These are phyloP conservation scores for Balearica regulorum DNA, from an alignment of 2,797 vertebrate genomes.

Conservation along the genomic window DNA sequence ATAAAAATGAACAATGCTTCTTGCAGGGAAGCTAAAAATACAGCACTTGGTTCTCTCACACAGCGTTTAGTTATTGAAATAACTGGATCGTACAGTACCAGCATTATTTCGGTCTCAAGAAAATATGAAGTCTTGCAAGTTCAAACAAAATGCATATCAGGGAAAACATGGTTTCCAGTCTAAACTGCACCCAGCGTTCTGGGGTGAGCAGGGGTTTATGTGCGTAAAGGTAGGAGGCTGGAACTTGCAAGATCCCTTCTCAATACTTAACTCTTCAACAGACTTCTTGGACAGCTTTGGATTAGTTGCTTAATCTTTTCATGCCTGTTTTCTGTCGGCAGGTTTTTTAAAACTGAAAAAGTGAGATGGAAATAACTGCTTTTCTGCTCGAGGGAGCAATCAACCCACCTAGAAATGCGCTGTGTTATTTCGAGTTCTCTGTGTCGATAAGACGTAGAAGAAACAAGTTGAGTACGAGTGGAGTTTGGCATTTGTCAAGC, in stretches of 20 bases:
- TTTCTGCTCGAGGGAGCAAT: neutral
- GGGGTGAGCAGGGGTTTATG: neutral
- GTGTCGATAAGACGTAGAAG: neutral
- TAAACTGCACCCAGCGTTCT: neutral
- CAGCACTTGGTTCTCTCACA: neutral
- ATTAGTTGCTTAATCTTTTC: neutral
- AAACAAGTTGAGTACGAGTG: neutral
- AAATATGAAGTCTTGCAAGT: neutral
- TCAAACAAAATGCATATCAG: neutral
- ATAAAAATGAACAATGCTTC: slow-evolving; percentile 62
- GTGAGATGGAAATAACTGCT: neutral
- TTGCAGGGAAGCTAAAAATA: slow-evolving; percentile 62
- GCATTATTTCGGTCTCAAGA: slow-evolving; percentile 32
- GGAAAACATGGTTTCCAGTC: neutral
- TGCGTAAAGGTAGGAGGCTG: neutral
- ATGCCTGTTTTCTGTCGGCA: neutral
- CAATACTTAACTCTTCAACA: neutral
- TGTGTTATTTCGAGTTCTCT: neutral
- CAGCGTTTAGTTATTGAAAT: slow-evolving; percentile 36
- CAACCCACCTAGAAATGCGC: too few species aligned
- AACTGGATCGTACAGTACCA: neutral
- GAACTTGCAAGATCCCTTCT: neutral
- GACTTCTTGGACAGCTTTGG: neutral
- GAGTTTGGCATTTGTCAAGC: neutral
- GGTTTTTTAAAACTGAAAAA: neutral